These are phyloP conservation scores for Anodontia alba DNA, from an alignment of 2,888 invertebrate genomes.

Conservation along the genomic window DNA sequence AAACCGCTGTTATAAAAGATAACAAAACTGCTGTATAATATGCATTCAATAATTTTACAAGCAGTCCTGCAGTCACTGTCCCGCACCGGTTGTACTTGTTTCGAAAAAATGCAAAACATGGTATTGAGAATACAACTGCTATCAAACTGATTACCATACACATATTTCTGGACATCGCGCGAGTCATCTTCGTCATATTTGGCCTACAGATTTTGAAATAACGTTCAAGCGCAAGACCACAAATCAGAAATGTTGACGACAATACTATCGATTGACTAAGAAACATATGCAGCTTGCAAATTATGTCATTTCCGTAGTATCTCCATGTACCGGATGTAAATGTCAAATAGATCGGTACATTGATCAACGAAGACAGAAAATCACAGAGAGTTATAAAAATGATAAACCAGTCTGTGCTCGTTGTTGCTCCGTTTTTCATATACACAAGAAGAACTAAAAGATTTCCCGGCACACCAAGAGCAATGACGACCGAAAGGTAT, in stretches of 20 bases:
- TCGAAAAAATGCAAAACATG: constrained; percentile 41
- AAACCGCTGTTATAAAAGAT: not conserved
- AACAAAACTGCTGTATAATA: not conserved
- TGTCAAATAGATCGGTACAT: constrained; percentile 53
- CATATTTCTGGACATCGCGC: constrained; percentile 14
- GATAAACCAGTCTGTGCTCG: constrained; percentile 56
- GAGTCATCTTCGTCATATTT: not conserved
- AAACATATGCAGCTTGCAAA: constrained; percentile 54
- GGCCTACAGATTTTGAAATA: constrained; percentile 45
- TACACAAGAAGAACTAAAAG: constrained; percentile 45
- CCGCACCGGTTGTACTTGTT: constrained; percentile 28
- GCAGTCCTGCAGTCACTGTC: not conserved
- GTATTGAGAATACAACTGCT: constrained; percentile 33
- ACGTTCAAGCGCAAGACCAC: constrained; percentile 48
- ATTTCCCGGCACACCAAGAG: constrained; percentile 41
- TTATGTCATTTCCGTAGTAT: constrained; percentile 33
- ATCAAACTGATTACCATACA: constrained; percentile 26
- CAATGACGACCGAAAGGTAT: constrained; percentile 33
- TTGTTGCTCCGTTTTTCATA: constrained; percentile 23
- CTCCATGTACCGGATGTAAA: constrained; percentile 45
- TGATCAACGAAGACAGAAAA: constrained; percentile 40
- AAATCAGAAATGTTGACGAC: constrained; percentile 45
- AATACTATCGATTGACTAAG: constrained; percentile 45
- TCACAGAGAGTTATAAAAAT: constrained; percentile 45
- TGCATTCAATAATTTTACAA: not conserved